phyloP scores from a whole-genome alignment of 2,113 vertebrate species.

The Antennarius striatus region DNA sequence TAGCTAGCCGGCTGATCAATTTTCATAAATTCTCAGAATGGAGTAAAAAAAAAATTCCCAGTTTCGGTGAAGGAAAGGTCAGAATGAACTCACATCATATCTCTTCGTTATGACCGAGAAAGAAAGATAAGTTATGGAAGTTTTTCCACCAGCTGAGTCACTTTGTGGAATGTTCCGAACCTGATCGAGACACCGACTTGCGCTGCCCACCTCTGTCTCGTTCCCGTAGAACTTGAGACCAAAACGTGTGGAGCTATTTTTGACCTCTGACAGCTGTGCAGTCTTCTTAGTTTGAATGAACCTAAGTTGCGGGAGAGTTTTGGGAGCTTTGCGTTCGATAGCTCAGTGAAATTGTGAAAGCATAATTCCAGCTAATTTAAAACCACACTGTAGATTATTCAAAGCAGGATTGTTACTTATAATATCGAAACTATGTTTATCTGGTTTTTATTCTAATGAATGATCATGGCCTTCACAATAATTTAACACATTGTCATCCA shows the following conservation, averaged over 20 bases:
- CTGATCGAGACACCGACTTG: not conserved
- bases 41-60: not conserved
- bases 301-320: not conserved
- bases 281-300: conserved; percentile 8
- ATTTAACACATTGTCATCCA: no score
- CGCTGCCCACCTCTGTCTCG: conserved; percentile 15
- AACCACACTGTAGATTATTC: not conserved
- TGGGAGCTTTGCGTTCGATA: not conserved
- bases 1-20: conserved; percentile 17
- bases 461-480: no score
- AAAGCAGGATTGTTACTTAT: not conserved
- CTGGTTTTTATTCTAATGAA: not conserved
- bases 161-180: not conserved
- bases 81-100: not conserved
- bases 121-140: not conserved
- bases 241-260: conserved; percentile 50
- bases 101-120: not conserved
- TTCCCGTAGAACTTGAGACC: conserved; percentile 19
- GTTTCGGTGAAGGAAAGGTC: not conserved
- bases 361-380: not conserved
- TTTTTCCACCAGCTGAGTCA: not conserved
- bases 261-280: conserved; percentile 33
- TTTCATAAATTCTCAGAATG: not conserved
- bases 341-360: not conserved
- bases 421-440: not conserved